Evolutionary conservation across 1,140 invertebrate genomes (phyloP).

Genomic region (Aethina tumida): DNA sequence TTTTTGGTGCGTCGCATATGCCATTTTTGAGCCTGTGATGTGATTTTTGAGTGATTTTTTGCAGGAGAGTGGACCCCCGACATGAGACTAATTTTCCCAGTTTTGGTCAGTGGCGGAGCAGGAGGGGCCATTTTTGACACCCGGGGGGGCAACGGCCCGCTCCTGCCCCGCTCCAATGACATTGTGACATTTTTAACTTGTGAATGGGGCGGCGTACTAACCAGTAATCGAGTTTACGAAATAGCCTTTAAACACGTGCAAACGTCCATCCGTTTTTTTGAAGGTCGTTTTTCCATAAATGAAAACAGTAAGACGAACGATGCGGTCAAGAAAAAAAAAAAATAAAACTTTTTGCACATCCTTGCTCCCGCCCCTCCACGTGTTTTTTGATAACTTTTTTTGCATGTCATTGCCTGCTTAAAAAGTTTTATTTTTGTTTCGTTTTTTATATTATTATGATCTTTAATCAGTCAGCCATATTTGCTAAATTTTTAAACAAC

Average conservation of each 20-base stretch:
- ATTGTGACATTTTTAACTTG: slow-evolving; percentile 61
- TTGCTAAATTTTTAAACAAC: too few species aligned
- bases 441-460: too few species aligned
- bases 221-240: slow-evolving; percentile 18
- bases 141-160: slow-evolving; percentile 29
- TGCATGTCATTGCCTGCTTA: slow-evolving; percentile 52
- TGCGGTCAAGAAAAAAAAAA: slow-evolving; percentile 24
- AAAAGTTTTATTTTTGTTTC: slow-evolving; percentile 35
- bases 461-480: too few species aligned
- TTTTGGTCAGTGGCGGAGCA: slow-evolving; percentile 33
- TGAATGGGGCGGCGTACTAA: slow-evolving; percentile 57
- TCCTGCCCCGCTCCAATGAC: slow-evolving; percentile 30
- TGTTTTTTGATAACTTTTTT: slow-evolving; percentile 35
- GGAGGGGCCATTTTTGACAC: slow-evolving; percentile 32
- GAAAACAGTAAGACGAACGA: too few species aligned
- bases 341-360: slow-evolving; percentile 36
- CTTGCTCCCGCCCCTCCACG: slow-evolving; percentile 34
- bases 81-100: slow-evolving; percentile 13
- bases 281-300: slow-evolving; percentile 51
- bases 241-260: slow-evolving; percentile 17
- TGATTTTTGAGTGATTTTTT: slow-evolving; percentile 33
- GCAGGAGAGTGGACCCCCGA: slow-evolving; percentile 25
- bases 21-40: slow-evolving; percentile 21
- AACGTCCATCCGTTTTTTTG: slow-evolving; percentile 49
- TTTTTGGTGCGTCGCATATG: too few species aligned